A percentile compares a stretch with the other conserved stretches of the same genome.
Conservation (phyloP, 2,797 vertebrate species). For the Siniperca undulata region DNA sequence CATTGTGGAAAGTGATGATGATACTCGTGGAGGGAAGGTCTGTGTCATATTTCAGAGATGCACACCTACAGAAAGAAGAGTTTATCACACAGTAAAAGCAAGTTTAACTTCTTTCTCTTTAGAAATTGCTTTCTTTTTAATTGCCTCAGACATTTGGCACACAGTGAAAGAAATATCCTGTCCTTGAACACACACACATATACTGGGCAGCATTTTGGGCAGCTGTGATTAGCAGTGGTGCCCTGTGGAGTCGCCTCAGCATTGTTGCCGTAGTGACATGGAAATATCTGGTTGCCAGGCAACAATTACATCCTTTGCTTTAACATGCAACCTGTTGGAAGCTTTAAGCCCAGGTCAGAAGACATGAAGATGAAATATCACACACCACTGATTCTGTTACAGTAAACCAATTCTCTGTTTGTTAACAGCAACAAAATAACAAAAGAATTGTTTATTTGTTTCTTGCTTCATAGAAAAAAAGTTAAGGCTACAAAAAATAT, state of each 20-base stretch:
- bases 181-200: background rate
- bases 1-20: conserved; percentile 98
- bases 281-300: conserved; percentile 66
- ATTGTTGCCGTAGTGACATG: conserved; percentile 61
- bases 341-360: conserved; percentile 9
- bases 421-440: background rate
- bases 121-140: background rate
- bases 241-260: conserved; percentile 17
- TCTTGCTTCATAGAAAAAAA: background rate
- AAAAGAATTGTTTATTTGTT: background rate
- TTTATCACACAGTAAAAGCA: background rate
- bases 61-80: conserved; percentile 84
- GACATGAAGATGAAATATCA: conserved; percentile 4
- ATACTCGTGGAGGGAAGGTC: conserved; percentile 94
- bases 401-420: background rate
- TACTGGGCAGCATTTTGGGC: background rate
- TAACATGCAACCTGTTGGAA: conserved; percentile 33
- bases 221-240: conserved; percentile 14
- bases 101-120: background rate
- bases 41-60: conserved; percentile 88
- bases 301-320: conserved; percentile 54
- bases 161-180: background rate
- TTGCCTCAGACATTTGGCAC: background rate
- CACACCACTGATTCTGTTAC: background rate
- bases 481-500: background rate